Conservation (phyloP, 2,113 vertebrate species). For the Neodontobutis hainanensis region DNA sequence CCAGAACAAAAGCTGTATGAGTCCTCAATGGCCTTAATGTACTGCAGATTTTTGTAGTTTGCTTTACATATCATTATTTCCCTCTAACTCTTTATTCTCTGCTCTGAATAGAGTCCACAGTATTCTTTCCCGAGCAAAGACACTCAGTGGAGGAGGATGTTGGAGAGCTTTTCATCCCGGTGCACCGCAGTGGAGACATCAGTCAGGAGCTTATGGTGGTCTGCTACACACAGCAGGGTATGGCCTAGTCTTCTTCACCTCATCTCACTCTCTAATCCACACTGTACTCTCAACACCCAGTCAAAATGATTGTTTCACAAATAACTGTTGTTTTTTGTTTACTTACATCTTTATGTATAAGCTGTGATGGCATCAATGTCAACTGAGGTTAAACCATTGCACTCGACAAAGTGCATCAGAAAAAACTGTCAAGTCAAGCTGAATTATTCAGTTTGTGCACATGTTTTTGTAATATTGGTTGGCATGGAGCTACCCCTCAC, state of each 20-base stretch:
- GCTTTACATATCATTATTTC: slow-evolving; percentile 42
- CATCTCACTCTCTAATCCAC: slow-evolving; percentile 23
- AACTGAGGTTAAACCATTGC: background rate
- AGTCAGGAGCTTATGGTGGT: slow-evolving; percentile 92
- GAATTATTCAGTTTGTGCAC: slow-evolving; percentile 10
- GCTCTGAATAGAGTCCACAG: slow-evolving; percentile 85
- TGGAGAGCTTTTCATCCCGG: slow-evolving; percentile 89
- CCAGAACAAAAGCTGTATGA: slow-evolving; percentile 41
- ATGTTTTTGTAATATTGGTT: slow-evolving; percentile 8
- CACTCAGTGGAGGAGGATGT: slow-evolving; percentile 86
- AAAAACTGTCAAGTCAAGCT: background rate
- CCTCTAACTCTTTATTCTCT: slow-evolving; percentile 15
- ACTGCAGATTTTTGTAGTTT: slow-evolving; percentile 49
- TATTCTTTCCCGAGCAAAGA: slow-evolving; percentile 88
- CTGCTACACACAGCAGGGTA: slow-evolving; percentile 93
- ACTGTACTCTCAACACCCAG: background rate
- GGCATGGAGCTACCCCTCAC: background rate
- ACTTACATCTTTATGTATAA: background rate
- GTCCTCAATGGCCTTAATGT: slow-evolving; percentile 35
- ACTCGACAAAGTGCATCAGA: background rate
- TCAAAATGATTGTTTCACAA: background rate
- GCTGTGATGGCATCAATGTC: background rate
- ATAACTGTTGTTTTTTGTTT: background rate
- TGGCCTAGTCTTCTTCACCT: slow-evolving; percentile 21
- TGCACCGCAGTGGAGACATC: slow-evolving; percentile 89